Evolutionary conservation across 2,797 vertebrate genomes (phyloP).

Genomic region (Furcifer pardalis): DNA sequence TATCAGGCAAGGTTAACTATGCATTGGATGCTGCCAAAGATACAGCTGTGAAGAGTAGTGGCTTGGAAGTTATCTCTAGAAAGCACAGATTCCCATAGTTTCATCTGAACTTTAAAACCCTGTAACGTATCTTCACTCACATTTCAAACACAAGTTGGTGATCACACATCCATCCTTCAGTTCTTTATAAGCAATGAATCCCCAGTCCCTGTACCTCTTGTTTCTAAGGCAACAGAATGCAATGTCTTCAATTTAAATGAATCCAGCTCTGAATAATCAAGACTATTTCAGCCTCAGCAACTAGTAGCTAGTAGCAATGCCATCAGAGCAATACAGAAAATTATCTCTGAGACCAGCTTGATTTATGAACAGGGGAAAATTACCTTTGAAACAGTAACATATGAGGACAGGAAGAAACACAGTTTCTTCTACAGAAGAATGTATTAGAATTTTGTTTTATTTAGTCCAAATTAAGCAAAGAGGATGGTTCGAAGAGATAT

Average conservation of each 20-base stretch:
- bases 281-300: conserved; percentile 52
- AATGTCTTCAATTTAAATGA: conserved; percentile 40
- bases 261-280: conserved; percentile 71
- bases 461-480: conserved; percentile 57
- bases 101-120: conserved; percentile 36
- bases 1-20: not conserved
- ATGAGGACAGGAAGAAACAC: not conserved
- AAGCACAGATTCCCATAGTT: not conserved
- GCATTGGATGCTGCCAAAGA: not conserved
- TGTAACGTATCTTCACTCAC: conserved; percentile 41
- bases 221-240: conserved; percentile 73
- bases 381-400: conserved; percentile 31
- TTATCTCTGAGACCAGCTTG: conserved; percentile 31
- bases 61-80: not conserved
- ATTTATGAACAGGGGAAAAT: conserved; percentile 48
- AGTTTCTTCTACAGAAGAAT: conserved; percentile 44
- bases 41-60: not conserved
- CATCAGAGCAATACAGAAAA: conserved; percentile 16
- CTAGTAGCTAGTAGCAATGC: conserved; percentile 44
- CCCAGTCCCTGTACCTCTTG: conserved; percentile 60
- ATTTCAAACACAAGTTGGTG: conserved; percentile 49
- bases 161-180: conserved; percentile 23
- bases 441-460: conserved; percentile 59
- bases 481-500: conserved; percentile 46
- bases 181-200: conserved; percentile 54